Evolutionary conservation across 2,113 vertebrate species (phyloP), one percentile per base, ranked within the genome.

Genomic region (Campylorhamphus procurvoides): DNA sequence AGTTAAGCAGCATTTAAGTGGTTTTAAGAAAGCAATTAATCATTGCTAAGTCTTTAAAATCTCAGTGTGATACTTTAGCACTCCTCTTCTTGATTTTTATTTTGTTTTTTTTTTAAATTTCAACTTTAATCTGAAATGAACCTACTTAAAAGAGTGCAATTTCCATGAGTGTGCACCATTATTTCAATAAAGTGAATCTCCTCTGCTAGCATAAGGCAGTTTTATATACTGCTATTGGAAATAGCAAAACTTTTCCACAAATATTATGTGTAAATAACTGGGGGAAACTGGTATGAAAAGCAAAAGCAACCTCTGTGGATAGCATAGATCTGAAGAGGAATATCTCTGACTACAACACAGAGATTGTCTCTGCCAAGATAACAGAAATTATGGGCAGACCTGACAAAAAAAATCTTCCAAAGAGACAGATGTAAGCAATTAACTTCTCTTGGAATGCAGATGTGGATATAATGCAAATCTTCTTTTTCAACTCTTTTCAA

Each of bases 11-110:
- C 18, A 68, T 76, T 52, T 90, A 60, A 89, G 72, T 84, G 73
- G 52, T 29, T 92, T 92, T 90, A 94, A 86, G 83, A 64, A 87
- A 90, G 83, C 31, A 75, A 64, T 89, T 94, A 87, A 96, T 96
- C n/a, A 88, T 44, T 87, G 76, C 35, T 86, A 93, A 93, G 85
- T 84, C 69, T 95, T 90, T 89, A 93, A 75, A 94, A 90, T 84
- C 79, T 78, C 92, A 90, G 62, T 53, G 82, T 83, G 47, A 68
- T 84, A 62, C 75, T 91, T 96, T 47, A 92, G 31, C 56, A 63
- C 28, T 88, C 44, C 64, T 73, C 60, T 83, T 39, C 15, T 6
- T 29, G 1, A 15, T 9, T 40, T 59, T 24, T 58, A 28, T 27
- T 39, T 17, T 40, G 37, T 7, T 7, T 37, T 27, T 60, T 37